Evolutionary conservation across 2,888 invertebrate species (phyloP), one percentile per base, ranked within the genome.

Genomic region (Chloroclysta siterata): DNA sequence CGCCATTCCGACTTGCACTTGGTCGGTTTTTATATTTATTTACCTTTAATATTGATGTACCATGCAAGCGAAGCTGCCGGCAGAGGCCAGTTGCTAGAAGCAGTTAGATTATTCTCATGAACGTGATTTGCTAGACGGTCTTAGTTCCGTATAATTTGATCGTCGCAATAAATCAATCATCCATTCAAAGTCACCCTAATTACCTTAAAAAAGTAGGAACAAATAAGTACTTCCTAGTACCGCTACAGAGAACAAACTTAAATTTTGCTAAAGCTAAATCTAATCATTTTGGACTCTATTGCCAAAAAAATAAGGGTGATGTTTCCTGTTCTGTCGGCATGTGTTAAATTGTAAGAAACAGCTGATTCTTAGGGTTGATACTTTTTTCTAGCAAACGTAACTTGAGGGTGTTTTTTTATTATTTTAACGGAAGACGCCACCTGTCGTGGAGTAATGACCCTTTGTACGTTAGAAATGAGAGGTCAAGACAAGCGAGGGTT

Each of bases 361-460:
- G 77, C 80, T 79, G 77, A 77, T 80, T 65, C 69, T 64, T 72
- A 74, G 75, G 73, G 68, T 62, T 54, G 70, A 68, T 60, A 50
- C 54, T 60, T 73, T 51, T 77, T 74, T 71, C 69, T 62, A 62
- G 64, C 50, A 53, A 29, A 44, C 53, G 63, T 54, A 66, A 22
- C 22, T 72, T 68, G 71, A 74, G 76, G 73, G 74, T 68, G 71
- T 74, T 78, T 73, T 52, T 76, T 76, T 76, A 46, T 72, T 69
- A 59, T 58, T 66, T 67, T 80, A 82, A 81, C 80, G 79, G 79
- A 76, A 77, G 72, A 72, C 56, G 62, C 70, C 72, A 73, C 69
- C 69, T 69, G 69, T 67, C 66, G 41, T 22, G 46, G 70, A 46
- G 66, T 66, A 64, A 63, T 64, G 69, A 65, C 61, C 69, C 53